Evolutionary conservation across 2,888 invertebrate species (phyloP), one percentile per base, ranked within the genome.

Genomic region (Tenthredo livida): DNA sequence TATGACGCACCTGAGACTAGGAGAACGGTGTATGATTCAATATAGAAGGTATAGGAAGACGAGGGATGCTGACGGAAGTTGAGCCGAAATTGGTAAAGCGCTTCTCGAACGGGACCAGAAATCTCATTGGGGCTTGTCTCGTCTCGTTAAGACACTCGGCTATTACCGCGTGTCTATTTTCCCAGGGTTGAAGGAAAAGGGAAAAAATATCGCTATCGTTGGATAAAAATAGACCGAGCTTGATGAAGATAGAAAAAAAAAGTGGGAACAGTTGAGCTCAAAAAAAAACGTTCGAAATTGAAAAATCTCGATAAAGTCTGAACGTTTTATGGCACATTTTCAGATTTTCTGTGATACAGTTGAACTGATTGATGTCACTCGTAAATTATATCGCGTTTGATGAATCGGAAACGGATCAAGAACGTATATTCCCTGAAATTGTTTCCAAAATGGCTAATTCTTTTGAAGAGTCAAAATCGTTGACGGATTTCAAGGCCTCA

Each of bases 91-190:
- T 29, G 25, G 54, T 5, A 12, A 61, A 80, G 33, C 61, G 61
- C 21, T 61, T 40, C 40, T 61, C 7, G 29, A 54, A 75, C 58
- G 67, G 50, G 58, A 86, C 70, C 85, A 77, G 85, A 84, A 86
- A 87, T 87, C 87, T 88, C 87, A 87, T 87, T 86, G 86, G 84
- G 50, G 29, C 77, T 86, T 86, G 88, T 86, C 89, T 82, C 78
- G 86, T 87, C 86, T 89, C 87, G 86, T 87, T 88, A 87, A 84
- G 85, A 86, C 85, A 86, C 84, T 85, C 73, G 84, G 33, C 50
- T 67, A 40, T 29, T n/a, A 84, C 33, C 84, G 80, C 86, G 85
- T 87, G 87, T 87, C 86, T 87, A 85, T 86, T 87, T 86, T 87
- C 88, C 85, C 87, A 86, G 58, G 87, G 58, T 50, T 67, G 58